Conservation (phyloP, 2,888 invertebrate species). For the Lycophotia porphyrea region DNA sequence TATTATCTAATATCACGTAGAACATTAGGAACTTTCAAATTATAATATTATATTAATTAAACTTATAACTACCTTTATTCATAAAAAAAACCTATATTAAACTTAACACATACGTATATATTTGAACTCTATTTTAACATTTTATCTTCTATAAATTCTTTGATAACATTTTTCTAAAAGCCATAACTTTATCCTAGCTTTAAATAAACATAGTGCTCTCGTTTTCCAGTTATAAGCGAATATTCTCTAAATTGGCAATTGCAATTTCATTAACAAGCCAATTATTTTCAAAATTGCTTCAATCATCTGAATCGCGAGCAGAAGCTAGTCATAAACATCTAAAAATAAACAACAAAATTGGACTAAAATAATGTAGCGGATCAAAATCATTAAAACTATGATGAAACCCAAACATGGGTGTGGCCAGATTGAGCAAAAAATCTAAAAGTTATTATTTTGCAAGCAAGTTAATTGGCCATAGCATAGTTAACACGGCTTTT, state of each 20-base stretch:
- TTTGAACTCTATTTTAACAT: no score
- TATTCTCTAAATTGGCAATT: slow-evolving; percentile 2
- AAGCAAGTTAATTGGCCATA: slow-evolving; percentile 57
- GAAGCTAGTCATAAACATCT: slow-evolving; percentile 36
- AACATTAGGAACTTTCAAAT: no score
- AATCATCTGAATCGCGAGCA: slow-evolving; percentile 23
- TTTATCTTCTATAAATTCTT: no score
- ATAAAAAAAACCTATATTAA: no score
- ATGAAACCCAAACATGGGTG: slow-evolving; percentile 58
- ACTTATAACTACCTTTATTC: no score
- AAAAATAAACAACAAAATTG: slow-evolving; percentile 51
- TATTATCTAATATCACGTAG: no score
- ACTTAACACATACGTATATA: no score
- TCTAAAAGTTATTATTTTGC: slow-evolving; percentile 44
- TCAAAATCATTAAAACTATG: slow-evolving; percentile 45
- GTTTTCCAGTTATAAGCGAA: not conserved
- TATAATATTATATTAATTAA: no score
- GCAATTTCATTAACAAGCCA: not conserved
- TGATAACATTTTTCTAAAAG: no score
- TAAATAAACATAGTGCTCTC: no score
- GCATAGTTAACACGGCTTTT: slow-evolving; percentile 49
- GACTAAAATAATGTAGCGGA: slow-evolving; percentile 39
- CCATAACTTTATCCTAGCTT: no score
- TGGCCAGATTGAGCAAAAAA: slow-evolving; percentile 49
- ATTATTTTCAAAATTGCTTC: slow-evolving; percentile 10